These are phyloP conservation scores for Oceanodroma leucorhoa DNA, from an alignment of 2,797 vertebrate genomes.

Conservation along the genomic window DNA sequence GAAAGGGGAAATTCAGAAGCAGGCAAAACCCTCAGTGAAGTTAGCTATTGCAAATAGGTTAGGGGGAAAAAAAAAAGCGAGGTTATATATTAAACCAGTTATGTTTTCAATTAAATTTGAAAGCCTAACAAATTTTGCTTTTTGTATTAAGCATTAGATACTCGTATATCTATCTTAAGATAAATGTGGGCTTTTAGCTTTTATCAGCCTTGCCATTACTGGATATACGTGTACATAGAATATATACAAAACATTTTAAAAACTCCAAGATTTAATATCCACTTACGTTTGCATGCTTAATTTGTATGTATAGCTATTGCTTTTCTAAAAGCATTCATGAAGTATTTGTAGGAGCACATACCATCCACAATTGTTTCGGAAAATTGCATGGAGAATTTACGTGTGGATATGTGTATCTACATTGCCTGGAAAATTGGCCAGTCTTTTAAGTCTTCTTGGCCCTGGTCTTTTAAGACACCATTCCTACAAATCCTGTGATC, in stretches of 20 bases:
- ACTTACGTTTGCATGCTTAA: background rate
- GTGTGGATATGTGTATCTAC: background rate
- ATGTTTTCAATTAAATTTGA: background rate
- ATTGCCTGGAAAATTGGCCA: background rate
- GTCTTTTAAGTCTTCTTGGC: background rate
- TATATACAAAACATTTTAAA: background rate
- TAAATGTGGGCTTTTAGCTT: conserved; percentile 3
- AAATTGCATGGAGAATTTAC: background rate
- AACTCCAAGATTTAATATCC: background rate
- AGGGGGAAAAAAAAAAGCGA: background rate
- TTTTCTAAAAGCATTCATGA: conserved; percentile 29
- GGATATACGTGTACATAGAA: background rate
- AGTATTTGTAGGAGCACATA: background rate
- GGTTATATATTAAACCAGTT: background rate
- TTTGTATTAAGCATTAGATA: background rate
- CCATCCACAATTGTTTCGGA: background rate
- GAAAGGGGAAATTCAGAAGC: background rate
- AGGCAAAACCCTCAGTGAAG: background rate
- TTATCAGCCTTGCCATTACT: background rate
- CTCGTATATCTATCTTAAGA: background rate
- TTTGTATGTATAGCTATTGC: background rate
- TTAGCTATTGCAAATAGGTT: background rate
- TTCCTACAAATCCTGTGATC: background rate
- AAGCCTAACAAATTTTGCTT: background rate
- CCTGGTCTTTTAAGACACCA: background rate